Conservation (phyloP, 1,140 invertebrate genomes). For the Oryctes rhinoceros region DNA sequence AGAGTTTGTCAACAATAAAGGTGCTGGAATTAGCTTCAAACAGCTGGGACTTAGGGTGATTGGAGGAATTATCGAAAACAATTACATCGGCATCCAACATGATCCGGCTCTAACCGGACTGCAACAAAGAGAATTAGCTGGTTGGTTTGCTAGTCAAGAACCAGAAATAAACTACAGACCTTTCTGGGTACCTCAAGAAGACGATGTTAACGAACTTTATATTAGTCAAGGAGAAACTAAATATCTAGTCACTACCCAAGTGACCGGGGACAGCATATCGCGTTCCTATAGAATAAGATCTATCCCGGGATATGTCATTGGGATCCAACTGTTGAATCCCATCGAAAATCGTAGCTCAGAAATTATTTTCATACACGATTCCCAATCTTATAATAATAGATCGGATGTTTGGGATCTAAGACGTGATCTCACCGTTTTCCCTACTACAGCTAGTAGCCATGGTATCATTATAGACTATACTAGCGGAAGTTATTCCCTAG, state of each 20-base stretch:
- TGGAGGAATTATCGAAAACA: conserved; percentile 82
- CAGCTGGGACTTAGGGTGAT: conserved; percentile 85
- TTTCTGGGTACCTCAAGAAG: conserved; percentile 69
- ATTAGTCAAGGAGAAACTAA: conserved; percentile 75
- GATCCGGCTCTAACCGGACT: conserved; percentile 86
- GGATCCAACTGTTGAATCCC: conserved; percentile 86
- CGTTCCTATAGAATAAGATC: conserved; percentile 71
- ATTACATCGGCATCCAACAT: conserved; percentile 89
- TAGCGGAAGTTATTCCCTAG: conserved; percentile 80
- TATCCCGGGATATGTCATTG: conserved; percentile 79
- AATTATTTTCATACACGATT: conserved; percentile 80
- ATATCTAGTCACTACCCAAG: conserved; percentile 77
- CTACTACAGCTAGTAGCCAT: conserved; percentile 84
- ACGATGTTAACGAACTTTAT: conserved; percentile 70
- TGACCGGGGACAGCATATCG: conserved; percentile 66
- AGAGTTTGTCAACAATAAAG: conserved; percentile 85
- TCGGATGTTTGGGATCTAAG: conserved; percentile 79
- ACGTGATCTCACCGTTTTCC: conserved; percentile 85
- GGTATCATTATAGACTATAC: conserved; percentile 83
- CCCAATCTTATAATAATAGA: conserved; percentile 68
- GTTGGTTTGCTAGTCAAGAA: conserved; percentile 84
- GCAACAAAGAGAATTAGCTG: conserved; percentile 89
- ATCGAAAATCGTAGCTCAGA: conserved; percentile 88
- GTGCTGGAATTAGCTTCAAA: conserved; percentile 88
- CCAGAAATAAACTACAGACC: conserved; percentile 76